Evolutionary conservation across 2,797 vertebrate species (phyloP), one percentile per base, ranked within the genome.

Genomic region (Rallus crepitans): DNA sequence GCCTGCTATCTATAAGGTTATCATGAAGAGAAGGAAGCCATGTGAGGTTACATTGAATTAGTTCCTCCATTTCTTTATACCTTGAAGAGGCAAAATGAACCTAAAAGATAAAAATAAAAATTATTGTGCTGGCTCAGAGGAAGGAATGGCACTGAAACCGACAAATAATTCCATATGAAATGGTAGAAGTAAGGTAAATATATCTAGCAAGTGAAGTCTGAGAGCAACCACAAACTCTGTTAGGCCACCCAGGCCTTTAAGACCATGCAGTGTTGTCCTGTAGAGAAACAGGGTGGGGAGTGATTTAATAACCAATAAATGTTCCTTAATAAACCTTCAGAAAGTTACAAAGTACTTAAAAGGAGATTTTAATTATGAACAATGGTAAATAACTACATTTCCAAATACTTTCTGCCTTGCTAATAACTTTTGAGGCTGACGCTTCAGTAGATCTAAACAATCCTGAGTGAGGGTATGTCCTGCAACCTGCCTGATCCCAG

Each of bases 151-250:
- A 68, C 33, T 75, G 76, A 97, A 95, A 78, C 80, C 28, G 13
- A 88, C 79, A 92, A 94, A 88, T 86, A 94, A 92, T 82, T 96
- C 76, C 88, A 52, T 90, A 82, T 57, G 64, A 95, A 91, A 94
- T 87, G 65, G 77, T 52, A 94, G 73, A 70, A 94, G n/a, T 69
- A 94, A 79, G 63, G 81, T 97, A 96, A 96, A 94, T 96, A 81
- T n/a, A 82, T 89, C 52, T 69, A 64, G 78, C 60, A 81, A 94
- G 56, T 59, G 48, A 94, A 94, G 71, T 75, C 69, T 1, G 11
- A 91, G 71, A 90, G 85, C 91, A 96, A 87, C 89, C 68, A 73
- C 82, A 79, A 66, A 65, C 70, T 87, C 57, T 96, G 37, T 52
- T 82, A 90, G 81, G 90, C 80, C 86, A 97, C 87, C 75, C 72